Evolutionary conservation across 2,797 vertebrate species (phyloP).

Genomic region (Morelia viridis): DNA sequence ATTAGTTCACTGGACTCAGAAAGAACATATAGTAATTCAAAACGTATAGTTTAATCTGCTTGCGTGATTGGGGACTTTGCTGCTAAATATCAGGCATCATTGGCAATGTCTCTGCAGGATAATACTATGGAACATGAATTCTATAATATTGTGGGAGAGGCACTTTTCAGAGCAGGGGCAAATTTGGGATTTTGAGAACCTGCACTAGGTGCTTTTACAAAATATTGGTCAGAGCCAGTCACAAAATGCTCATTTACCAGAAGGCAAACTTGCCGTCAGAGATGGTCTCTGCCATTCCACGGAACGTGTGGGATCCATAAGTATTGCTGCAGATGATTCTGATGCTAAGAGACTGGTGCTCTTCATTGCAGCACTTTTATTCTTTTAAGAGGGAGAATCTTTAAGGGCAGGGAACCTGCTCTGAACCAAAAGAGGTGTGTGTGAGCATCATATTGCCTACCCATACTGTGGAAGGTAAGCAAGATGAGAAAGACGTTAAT

Average conservation of each 20-base stretch:
- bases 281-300: background rate
- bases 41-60: background rate
- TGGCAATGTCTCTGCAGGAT: background rate
- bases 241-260: background rate
- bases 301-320: background rate
- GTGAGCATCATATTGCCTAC: background rate
- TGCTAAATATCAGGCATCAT: no score
- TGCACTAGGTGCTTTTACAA: background rate
- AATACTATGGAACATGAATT: background rate
- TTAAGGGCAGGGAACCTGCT: background rate
- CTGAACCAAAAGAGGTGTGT: background rate
- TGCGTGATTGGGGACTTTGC: background rate
- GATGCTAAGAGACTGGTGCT: background rate
- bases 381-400: background rate
- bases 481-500: background rate
- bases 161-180: background rate
- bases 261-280: background rate
- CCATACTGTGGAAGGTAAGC: background rate
- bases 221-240: background rate
- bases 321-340: background rate
- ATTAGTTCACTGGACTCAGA: background rate
- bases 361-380: background rate
- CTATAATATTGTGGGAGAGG: background rate
- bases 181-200: background rate
- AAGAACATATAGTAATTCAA: background rate